phyloP scores from a whole-genome alignment of 2,797 vertebrate genomes.

The Pipistrellus pygmaeus region DNA sequence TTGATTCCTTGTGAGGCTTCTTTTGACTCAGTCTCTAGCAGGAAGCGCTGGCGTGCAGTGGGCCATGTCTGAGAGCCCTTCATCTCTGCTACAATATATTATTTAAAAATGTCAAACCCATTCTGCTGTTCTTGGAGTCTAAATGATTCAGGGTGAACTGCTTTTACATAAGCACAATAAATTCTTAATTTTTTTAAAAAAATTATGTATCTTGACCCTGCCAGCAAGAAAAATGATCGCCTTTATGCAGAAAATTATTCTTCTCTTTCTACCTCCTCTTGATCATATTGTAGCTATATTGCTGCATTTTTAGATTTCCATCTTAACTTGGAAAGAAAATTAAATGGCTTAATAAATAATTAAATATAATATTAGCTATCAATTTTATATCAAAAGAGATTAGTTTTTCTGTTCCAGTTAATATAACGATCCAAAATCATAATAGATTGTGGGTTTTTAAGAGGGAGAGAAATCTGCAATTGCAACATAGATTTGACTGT shows the following conservation, averaged over 20 bases:
- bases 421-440: not conserved
- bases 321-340: not conserved
- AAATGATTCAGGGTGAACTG: constrained; percentile 81
- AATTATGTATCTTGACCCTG: constrained; percentile 74
- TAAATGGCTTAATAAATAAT: not conserved
- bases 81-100: constrained; percentile 86
- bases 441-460: not conserved
- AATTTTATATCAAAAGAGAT: not conserved
- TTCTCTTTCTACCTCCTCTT: not conserved
- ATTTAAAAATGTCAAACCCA: constrained; percentile 89
- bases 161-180: constrained; percentile 74
- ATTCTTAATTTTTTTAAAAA: constrained; percentile 72
- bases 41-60: constrained; percentile 82
- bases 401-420: not conserved
- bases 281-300: not conserved
- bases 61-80: constrained; percentile 85
- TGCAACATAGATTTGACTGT: not conserved
- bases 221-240: constrained; percentile 50
- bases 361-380: not conserved
- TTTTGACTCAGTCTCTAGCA: constrained; percentile 83
- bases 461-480: not conserved
- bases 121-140: constrained; percentile 82
- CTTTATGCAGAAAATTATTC: accelerated
- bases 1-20: constrained; percentile 81
- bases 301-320: constrained; percentile 1